These are phyloP conservation scores for Crotalus tigris DNA, from an alignment of 2,113 vertebrate species.

Conservation along the genomic window DNA sequence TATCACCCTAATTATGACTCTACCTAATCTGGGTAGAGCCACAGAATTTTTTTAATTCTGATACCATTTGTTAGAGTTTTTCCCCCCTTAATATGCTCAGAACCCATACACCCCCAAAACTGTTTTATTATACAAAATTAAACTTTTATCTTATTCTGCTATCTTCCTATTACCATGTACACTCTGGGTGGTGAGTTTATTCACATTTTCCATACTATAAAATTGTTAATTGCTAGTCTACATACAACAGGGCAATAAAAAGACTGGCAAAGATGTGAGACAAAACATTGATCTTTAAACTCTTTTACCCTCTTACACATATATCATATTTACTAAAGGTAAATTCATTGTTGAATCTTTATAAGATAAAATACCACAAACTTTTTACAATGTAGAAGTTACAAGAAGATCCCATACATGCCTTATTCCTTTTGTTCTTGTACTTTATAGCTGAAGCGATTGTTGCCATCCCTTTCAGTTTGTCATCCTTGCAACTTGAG, in stretches of 20 bases:
- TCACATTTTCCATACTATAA: not conserved
- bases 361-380: not conserved
- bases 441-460: not conserved
- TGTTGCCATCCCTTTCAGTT: not conserved
- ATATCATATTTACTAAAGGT: not conserved
- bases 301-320: too few species aligned
- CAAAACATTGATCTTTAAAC: not conserved
- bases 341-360: not conserved
- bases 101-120: not conserved
- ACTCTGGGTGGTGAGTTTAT: not conserved
- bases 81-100: not conserved
- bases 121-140: not conserved
- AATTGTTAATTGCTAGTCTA: not conserved
- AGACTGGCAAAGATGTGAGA: not conserved
- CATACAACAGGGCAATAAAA: not conserved
- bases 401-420: too few species aligned
- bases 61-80: not conserved
- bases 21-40: not conserved
- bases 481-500: conserved; percentile 4
- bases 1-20: not conserved
- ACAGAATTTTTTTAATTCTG: not conserved
- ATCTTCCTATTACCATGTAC: not conserved
- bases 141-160: not conserved
- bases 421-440: not conserved
- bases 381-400: not conserved